Conservation (phyloP, 2,888 invertebrate species). For the Drosophila quinaria region DNA sequence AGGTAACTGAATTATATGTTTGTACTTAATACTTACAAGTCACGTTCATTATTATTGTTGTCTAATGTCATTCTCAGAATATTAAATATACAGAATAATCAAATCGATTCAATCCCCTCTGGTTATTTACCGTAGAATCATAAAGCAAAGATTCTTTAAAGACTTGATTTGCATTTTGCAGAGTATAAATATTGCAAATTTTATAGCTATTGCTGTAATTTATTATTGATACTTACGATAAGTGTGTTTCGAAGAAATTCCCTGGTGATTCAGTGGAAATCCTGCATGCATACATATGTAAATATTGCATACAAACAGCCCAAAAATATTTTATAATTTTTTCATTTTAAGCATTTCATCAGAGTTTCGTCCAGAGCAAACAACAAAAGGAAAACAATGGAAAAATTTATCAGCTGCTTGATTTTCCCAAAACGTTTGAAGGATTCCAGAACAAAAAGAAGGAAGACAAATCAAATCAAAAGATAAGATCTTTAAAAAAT, state of each 20-base stretch:
- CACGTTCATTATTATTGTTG: slow-evolving; percentile 14
- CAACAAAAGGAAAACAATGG: slow-evolving; percentile 13
- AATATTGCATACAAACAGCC: not conserved
- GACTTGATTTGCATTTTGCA: not conserved
- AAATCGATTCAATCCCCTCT: not conserved
- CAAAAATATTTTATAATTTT: not conserved
- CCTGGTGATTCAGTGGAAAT: not conserved
- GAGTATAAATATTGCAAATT: not conserved
- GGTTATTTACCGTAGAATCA: not conserved
- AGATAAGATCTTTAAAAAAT: slow-evolving; percentile 14
- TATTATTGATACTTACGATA: not conserved
- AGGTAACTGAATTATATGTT: slow-evolving; percentile 7
- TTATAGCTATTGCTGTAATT: not conserved
- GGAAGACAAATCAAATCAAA: slow-evolving; percentile 5
- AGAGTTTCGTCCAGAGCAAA: slow-evolving; percentile 18
- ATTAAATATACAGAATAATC: not conserved
- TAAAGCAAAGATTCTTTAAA: not conserved
- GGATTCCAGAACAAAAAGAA: slow-evolving; percentile 16
- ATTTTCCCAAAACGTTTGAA: slow-evolving; percentile 11
- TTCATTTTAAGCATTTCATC: not conserved
- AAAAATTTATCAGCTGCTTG: slow-evolving; percentile 9
- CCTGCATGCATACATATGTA: not conserved
- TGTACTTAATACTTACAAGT: slow-evolving; percentile 8
- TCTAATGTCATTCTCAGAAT: slow-evolving; percentile 1
- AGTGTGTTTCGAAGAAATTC: not conserved